These are phyloP conservation scores for Clivina fossor DNA, from an alignment of 2,888 invertebrate genomes.

Conservation along the genomic window DNA sequence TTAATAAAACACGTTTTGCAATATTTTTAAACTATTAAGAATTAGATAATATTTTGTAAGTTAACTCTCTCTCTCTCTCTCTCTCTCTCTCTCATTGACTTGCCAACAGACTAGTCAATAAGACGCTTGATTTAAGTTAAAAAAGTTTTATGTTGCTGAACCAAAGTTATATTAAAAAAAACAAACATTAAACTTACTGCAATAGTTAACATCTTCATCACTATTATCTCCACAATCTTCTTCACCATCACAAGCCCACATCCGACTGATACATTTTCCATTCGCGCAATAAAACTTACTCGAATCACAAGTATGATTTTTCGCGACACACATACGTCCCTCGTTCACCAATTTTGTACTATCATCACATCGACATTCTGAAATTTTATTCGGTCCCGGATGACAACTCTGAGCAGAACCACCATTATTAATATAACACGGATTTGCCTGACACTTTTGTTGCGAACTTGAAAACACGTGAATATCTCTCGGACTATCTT, in stretches of 20 bases:
- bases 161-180: slow-evolving; percentile 15
- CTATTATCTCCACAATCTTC: slow-evolving; percentile 90
- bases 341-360: slow-evolving; percentile 87
- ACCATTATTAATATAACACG: slow-evolving; percentile 89
- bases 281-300: slow-evolving; percentile 92
- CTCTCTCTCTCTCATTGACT: no score
- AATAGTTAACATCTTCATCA: slow-evolving; percentile 86
- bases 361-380: slow-evolving; percentile 90
- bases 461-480: slow-evolving; percentile 79
- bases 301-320: slow-evolving; percentile 81
- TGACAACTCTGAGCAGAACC: slow-evolving; percentile 96
- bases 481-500: slow-evolving; percentile 90
- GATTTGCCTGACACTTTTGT: slow-evolving; percentile 78
- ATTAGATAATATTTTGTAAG: no score
- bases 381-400: slow-evolving; percentile 79
- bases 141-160: no score
- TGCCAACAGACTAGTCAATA: no score
- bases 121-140: no score
- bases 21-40: neutral
- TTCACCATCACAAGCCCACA: slow-evolving; percentile 95
- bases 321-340: slow-evolving; percentile 89
- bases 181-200: slow-evolving; percentile 58
- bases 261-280: slow-evolving; percentile 87
- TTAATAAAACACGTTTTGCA: neutral
- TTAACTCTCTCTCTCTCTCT: no score